These are phyloP conservation scores for Barnardius zonarius DNA, from an alignment of 2,113 vertebrate genomes.

Conservation along the genomic window DNA sequence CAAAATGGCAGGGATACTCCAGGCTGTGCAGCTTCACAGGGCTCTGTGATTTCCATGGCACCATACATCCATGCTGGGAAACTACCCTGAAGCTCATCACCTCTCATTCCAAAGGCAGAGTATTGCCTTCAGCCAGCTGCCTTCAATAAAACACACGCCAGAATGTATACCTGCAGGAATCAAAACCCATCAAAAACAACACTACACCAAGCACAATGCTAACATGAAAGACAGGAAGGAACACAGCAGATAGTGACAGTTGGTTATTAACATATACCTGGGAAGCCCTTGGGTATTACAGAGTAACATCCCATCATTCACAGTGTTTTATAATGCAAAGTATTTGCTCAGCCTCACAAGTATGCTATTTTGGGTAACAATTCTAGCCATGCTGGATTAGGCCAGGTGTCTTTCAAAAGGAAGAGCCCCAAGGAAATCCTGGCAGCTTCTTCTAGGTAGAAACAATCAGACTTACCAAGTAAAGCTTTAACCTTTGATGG, in stretches of 20 bases:
- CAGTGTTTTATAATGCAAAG: neutral
- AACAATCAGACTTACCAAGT: neutral
- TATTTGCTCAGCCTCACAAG: neutral
- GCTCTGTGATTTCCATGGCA: neutral
- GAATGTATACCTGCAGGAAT: fast-evolving
- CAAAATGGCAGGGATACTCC: neutral
- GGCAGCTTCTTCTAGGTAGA: neutral
- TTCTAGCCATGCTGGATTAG: neutral
- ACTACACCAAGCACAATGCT: neutral
- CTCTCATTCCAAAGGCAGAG: neutral
- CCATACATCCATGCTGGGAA: fast-evolving
- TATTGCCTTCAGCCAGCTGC: neutral
- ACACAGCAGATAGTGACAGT: neutral
- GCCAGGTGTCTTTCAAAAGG: neutral
- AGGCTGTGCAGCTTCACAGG: neutral
- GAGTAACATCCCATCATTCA: neutral
- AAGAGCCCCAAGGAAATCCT: neutral
- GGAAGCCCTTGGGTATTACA: neutral
- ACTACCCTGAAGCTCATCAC: neutral
- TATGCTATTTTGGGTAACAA: neutral
- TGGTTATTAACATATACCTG: neutral
- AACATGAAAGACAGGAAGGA: neutral
- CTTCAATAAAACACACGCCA: neutral
- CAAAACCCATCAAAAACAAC: neutral
- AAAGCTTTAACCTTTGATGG: neutral